Evolutionary conservation across 2,797 vertebrate species (phyloP).

Genomic region (Galago senegalensis): DNA sequence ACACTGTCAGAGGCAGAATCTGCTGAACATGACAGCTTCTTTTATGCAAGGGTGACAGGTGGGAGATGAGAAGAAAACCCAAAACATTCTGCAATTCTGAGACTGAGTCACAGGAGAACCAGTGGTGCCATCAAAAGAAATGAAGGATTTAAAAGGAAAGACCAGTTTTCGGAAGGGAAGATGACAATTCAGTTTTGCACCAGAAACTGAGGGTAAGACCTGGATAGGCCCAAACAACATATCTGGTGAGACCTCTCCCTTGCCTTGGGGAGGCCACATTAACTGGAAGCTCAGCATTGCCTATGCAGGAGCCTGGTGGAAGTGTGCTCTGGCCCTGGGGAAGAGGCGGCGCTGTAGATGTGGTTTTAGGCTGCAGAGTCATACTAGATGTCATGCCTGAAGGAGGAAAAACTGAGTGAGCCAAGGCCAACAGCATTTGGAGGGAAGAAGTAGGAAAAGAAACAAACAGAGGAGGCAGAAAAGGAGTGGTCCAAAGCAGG

Average conservation of each 20-base stretch:
- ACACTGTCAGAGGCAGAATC: neutral
- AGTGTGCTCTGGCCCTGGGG: neutral
- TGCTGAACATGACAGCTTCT: neutral
- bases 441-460: neutral
- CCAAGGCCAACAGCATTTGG: neutral
- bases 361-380: neutral
- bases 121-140: neutral
- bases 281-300: neutral
- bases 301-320: neutral
- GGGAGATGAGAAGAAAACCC: too few relatives aligned
- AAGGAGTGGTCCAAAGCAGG: neutral
- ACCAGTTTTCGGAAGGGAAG: neutral
- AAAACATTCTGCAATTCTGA: neutral
- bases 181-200: neutral
- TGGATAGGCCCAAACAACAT: too few relatives aligned
- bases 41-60: neutral
- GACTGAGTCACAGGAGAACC: neutral
- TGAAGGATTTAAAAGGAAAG: neutral
- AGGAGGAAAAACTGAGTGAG: neutral
- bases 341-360: neutral
- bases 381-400: neutral
- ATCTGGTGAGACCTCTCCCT: neutral
- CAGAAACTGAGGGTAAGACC: neutral
- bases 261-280: fast-evolving
- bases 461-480: neutral